Evolutionary conservation across 2,888 invertebrate species (phyloP).

Genomic region (Enoplolaimus lenunculus): DNA sequence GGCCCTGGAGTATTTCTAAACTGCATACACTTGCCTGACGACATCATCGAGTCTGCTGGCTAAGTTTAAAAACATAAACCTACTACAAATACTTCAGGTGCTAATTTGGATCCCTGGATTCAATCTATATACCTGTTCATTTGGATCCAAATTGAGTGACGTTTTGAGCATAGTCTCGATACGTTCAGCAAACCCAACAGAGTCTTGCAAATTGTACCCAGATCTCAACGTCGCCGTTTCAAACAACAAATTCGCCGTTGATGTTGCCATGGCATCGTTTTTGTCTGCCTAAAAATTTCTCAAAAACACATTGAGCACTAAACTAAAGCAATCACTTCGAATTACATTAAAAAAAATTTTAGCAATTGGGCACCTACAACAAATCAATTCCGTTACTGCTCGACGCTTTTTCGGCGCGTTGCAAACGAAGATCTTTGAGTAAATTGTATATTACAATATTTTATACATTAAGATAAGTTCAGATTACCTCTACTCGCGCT

Average conservation of each 20-base stretch:
- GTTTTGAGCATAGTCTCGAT: conserved; percentile 70
- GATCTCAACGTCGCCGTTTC: conserved; percentile 80
- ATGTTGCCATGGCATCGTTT: conserved; percentile 60
- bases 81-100: too few species aligned
- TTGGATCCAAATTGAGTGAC: conserved; percentile 42
- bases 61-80: too few species aligned
- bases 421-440: too few species aligned
- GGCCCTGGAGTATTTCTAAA: too few species aligned
- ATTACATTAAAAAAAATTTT: neutral
- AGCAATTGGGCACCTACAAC: neutral
- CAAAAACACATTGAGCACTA: too few species aligned
- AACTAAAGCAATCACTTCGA: too few species aligned
- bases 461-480: too few species aligned
- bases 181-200: conserved; percentile 69
- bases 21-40: too few species aligned
- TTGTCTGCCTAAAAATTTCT: conserved; percentile 49
- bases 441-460: too few species aligned
- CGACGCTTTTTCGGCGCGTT: neutral
- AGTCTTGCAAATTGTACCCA: conserved; percentile 77
- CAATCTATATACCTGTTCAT: conserved; percentile 33
- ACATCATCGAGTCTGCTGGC: too few species aligned
- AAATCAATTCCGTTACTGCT: neutral
- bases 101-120: too few species aligned
- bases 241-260: conserved; percentile 75
- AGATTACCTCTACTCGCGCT: conserved; percentile 55